Evolutionary conservation across 2,113 vertebrate genomes (phyloP).

Genomic region (Cochlearius cochlearius): DNA sequence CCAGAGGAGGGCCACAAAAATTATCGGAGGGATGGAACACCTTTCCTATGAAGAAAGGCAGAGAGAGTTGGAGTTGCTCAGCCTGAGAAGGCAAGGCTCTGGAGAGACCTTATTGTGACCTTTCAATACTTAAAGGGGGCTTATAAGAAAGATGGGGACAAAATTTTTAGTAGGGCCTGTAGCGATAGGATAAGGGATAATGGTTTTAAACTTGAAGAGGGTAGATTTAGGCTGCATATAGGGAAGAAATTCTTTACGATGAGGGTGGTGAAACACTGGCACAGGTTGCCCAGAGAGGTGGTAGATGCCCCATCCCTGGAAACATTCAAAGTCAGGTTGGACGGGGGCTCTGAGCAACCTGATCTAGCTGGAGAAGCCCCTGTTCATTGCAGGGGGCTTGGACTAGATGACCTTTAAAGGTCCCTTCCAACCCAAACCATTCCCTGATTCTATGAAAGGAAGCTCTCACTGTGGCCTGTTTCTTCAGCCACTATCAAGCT

Average conservation of each 20-base stretch:
- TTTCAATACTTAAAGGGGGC: background rate
- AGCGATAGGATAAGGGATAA: too few relatives aligned
- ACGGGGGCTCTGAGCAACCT: background rate
- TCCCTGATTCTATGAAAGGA: background rate
- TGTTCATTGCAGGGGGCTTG: background rate
- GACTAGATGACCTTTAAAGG: background rate
- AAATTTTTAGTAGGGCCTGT: background rate
- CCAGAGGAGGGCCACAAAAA: background rate
- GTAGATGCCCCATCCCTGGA: background rate
- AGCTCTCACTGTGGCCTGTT: background rate
- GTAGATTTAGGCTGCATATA: background rate
- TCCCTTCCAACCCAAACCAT: background rate
- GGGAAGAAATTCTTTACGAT: background rate
- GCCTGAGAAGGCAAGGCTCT: background rate
- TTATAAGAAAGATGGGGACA: background rate
- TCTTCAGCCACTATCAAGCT: background rate
- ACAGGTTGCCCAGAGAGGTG: background rate
- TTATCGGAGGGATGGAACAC: background rate
- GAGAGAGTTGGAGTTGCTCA: background rate
- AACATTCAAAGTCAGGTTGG: background rate
- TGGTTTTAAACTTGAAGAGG: background rate
- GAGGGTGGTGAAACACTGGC: background rate
- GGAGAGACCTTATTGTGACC: background rate
- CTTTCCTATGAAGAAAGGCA: background rate
- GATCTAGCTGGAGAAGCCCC: background rate